These are phyloP conservation scores for Ormyrus thymus DNA, from an alignment of 2,888 invertebrate genomes.

Conservation along the genomic window DNA sequence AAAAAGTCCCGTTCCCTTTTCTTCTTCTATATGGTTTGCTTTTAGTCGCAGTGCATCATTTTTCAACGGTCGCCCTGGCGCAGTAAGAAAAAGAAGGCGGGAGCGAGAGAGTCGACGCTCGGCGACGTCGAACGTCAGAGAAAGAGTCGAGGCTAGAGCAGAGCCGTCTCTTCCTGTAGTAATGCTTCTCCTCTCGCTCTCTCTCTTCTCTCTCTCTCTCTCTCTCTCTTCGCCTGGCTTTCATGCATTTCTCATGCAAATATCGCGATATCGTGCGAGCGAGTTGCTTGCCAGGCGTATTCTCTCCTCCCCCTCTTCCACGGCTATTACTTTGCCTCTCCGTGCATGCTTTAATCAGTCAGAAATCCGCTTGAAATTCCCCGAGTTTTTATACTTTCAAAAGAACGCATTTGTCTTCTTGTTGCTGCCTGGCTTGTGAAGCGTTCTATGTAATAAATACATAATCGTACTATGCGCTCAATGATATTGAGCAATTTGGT, in stretches of 20 bases:
- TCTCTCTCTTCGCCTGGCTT: conserved; percentile 50
- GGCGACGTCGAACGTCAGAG: conserved; percentile 66
- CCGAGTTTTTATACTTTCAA: conserved; percentile 39
- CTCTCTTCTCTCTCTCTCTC: conserved; percentile 21
- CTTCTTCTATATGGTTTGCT: conserved; percentile 63
- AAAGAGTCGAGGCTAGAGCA: background rate
- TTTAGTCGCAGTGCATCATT: conserved; percentile 71
- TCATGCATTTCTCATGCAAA: conserved; percentile 56
- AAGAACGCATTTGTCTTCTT: conserved; percentile 48
- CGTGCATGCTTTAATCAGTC: conserved; percentile 52
- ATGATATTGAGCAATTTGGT: too few species aligned
- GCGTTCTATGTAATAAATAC: background rate
- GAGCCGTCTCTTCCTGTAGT: conserved; percentile 55
- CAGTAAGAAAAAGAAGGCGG: background rate
- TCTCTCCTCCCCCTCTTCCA: background rate
- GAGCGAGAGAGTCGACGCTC: conserved; percentile 37
- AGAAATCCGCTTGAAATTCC: conserved; percentile 48
- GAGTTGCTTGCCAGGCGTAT: background rate
- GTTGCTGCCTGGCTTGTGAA: background rate
- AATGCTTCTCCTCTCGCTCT: conserved; percentile 74
- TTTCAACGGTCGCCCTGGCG: conserved; percentile 65
- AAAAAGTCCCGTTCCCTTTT: background rate
- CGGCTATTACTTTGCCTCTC: conserved; percentile 45
- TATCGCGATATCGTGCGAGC: conserved; percentile 55
- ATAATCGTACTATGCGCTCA: too few species aligned